These are phyloP conservation scores for Threskiornis aethiopicus DNA, from an alignment of 2,797 vertebrate species.

Conservation along the genomic window DNA sequence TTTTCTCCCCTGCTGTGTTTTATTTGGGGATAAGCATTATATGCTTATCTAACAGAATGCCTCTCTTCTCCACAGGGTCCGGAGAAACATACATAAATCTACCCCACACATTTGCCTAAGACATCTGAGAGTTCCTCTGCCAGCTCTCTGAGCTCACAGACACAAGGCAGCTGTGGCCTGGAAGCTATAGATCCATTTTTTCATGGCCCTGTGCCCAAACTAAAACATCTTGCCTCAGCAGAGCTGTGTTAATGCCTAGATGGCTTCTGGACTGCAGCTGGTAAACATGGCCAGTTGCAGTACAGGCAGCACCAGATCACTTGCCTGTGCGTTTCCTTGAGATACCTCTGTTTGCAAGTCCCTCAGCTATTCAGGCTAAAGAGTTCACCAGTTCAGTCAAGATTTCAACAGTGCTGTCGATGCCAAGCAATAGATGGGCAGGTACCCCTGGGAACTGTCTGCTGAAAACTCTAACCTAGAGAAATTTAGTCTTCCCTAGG, in stretches of 20 bases:
- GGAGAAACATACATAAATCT: background rate
- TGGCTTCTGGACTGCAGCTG: background rate
- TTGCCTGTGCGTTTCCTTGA: background rate
- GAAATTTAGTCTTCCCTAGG: background rate
- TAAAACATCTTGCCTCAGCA: background rate
- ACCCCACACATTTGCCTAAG: background rate
- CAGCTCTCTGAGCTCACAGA: background rate
- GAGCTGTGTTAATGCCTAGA: background rate
- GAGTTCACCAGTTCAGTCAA: background rate
- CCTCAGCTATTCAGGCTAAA: background rate
- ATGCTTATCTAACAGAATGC: background rate
- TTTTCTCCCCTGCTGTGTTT: background rate
- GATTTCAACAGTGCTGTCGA: background rate
- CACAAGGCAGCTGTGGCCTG: constrained; percentile 10
- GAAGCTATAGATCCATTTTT: background rate
- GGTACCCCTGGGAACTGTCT: background rate
- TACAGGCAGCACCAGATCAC: background rate
- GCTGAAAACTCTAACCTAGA: background rate
- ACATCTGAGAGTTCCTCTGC: background rate
- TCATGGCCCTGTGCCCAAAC: background rate
- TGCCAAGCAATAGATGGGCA: background rate
- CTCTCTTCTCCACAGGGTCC: background rate
- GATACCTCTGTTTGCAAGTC: background rate
- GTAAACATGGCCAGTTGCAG: background rate
- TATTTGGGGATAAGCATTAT: background rate